Evolutionary conservation across 2,113 vertebrate species (phyloP), one percentile per base, ranked within the genome.

Genomic region (Micronycteris hirsuta): DNA sequence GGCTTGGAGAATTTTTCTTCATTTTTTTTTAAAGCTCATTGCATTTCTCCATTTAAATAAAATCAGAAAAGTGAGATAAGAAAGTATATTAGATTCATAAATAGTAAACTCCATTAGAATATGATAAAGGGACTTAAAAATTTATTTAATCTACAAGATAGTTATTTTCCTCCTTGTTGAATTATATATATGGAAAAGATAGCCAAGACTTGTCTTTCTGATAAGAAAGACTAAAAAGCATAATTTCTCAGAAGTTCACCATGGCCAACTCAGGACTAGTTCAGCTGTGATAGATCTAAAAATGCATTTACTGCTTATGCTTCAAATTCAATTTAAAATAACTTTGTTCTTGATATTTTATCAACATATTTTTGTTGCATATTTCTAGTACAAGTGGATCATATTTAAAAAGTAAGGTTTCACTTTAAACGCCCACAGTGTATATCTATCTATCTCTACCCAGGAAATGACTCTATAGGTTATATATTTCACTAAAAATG

Each of bases 261-360:
- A 56, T 4, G 12, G 36, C 28, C 24, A 91, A 49, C 3, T 77
- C 7, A 71, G 41, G 43, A 71, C 17, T 17, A 36, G 3, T 92
- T 91, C 6, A 95, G 11, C 17, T 85, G 41, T 87, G 81, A 68
- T 54, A 68, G 22, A 20, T 83, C 36, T 76, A 58, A 90, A 86
- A 93, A 38, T 5, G 19, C 22, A 15, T 43, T 89, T 80, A 76
- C 45, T 89, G 3, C 4, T 76, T 67, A 45, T 45, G 45, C 19
- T 84, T 89, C 85, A 73, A 61, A 92, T 82, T 85, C 41, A 49
- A 16, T 77, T 67, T 33, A 36, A 88, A 95, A 65, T 77, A 31
- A 52, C 43, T 86, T 93, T 92, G 38, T 92, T 78, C 36, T 81
- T 43, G 33, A 71, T 84, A 56, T 31, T 91, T 92, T 96, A 52